These are phyloP conservation scores for Dorcus parallelipipedus DNA, from an alignment of 2,888 invertebrate species.

Conservation along the genomic window DNA sequence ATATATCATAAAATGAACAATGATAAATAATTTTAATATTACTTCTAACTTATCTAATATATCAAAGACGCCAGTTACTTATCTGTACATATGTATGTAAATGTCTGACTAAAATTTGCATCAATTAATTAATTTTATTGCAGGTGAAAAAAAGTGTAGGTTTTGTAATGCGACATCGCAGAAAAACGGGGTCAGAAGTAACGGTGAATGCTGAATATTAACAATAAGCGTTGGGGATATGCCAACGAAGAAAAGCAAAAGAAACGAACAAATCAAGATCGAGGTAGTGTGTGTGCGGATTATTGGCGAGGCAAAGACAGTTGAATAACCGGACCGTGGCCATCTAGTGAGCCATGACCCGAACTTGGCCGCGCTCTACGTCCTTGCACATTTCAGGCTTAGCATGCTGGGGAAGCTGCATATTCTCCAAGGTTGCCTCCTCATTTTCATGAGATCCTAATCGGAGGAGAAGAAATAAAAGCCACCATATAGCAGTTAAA, in stretches of 20 bases:
- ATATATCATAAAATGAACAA: too few relatives aligned
- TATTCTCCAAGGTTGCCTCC: slow-evolving; percentile 9
- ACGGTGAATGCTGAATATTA: slow-evolving; percentile 14
- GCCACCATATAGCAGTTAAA: too few relatives aligned
- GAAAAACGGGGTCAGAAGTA: slow-evolving; percentile 14
- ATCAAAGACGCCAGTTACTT: too few relatives aligned
- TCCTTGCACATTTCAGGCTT: slow-evolving; percentile 21
- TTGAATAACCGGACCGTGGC: slow-evolving; percentile 30
- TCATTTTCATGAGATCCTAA: neutral
- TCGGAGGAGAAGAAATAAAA: neutral
- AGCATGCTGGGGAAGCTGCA: slow-evolving; percentile 1
- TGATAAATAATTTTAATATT: too few relatives aligned
- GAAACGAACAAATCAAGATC: slow-evolving; percentile 21
- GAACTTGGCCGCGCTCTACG: slow-evolving; percentile 24
- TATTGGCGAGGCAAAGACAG: slow-evolving; percentile 21
- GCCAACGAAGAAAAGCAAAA: slow-evolving; percentile 7
- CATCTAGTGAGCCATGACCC: slow-evolving; percentile 29
- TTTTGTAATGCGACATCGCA: neutral
- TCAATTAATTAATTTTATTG: too few relatives aligned
- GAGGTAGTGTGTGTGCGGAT: slow-evolving; percentile 19
- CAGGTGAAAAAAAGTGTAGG: too few relatives aligned
- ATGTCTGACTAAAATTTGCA: too few relatives aligned
- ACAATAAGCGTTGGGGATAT: slow-evolving; percentile 18
- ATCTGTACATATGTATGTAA: too few relatives aligned
- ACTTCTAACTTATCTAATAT: too few relatives aligned